These are phyloP conservation scores for Eupithecia abbreviata DNA, from an alignment of 2,888 invertebrate genomes.

Conservation along the genomic window DNA sequence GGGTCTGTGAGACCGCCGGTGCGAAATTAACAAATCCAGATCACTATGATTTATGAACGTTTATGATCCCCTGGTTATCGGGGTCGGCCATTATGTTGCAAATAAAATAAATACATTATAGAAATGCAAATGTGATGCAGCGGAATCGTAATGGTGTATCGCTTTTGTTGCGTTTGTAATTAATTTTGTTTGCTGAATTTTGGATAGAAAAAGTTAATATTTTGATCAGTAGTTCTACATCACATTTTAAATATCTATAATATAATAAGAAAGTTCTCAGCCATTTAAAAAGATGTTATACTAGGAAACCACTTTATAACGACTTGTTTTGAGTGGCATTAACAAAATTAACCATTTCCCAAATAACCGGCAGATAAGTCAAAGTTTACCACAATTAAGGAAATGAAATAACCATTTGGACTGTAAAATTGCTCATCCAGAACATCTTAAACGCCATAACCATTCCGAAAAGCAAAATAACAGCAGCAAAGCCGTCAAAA, in stretches of 20 bases:
- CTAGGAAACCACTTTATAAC: constrained; percentile 6
- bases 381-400: constrained; percentile 61
- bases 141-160: constrained; percentile 41
- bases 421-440: constrained; percentile 43
- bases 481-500: constrained; percentile 72
- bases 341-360: constrained; percentile 31
- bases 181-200: constrained; percentile 37
- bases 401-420: constrained; percentile 65
- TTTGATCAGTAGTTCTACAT: neutral
- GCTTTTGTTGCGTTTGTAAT: constrained; percentile 38
- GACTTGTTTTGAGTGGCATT: constrained; percentile 23
- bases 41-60: constrained; percentile 68
- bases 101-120: constrained; percentile 46
- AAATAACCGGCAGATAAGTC: constrained; percentile 34
- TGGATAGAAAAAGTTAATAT: constrained; percentile 18
- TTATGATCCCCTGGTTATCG: constrained; percentile 69
- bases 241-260: neutral
- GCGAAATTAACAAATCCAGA: constrained; percentile 76
- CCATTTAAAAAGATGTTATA: constrained; percentile 9
- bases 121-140: constrained; percentile 48
- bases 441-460: constrained; percentile 51
- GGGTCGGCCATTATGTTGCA: constrained; percentile 53
- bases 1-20: constrained; percentile 31
- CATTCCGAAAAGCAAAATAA: constrained; percentile 63
- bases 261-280: neutral